Base-by-base conservation (phyloP, 2,888 invertebrate species). In the Homarus gammarus region DNA sequence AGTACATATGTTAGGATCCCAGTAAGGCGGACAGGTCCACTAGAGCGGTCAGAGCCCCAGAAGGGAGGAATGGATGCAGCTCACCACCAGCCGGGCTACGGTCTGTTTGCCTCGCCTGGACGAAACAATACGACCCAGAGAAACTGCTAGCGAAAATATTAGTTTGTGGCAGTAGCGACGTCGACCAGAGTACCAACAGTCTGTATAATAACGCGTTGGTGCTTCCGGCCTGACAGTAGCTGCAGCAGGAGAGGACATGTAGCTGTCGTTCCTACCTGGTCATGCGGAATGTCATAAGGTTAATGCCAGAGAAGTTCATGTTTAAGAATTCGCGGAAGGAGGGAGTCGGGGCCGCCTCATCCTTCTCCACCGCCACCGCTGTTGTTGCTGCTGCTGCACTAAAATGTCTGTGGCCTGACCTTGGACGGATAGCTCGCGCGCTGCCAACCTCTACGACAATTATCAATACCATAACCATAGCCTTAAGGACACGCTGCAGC, bases 351-450 rank as follows among this genome's bases (percentile, higher is more conserved):
- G n/a, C n/a, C n/a, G n/a, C n/a, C n/a, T n/a, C n/a, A n/a, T n/a
- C n/a, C 64, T 64, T 3, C n/a, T 10, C 8, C 8, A 64, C 8
- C 64, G 8, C 64, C 64, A 22, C 22, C n/a, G n/a, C n/a, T n/a
- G n/a, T n/a, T n/a, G n/a, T n/a, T n/a, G 3, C 22, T 22, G n/a
- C 8, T 27, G 64, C 6, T 27, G 31, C 31, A 70, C 70, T 70
- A 70, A 70, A 70, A 70, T 70, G 70, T 70, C 31, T 70, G 70
- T 31, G 31, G 70, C 10, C 33, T 70, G 70, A 70, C 70, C 70
- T 70, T 70, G 70, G 33, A 31, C 31, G 31, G 70, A 70, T 70
- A 31, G 70, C 70, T 70, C 18, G 70, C 31, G 8, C 31, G 70
- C 70, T 70, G 70, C 70, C 70, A 70, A 3, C 70, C 70, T 31